Evolutionary conservation across 1,140 invertebrate species (phyloP), one percentile per base, ranked within the genome.

Genomic region (Neotoxoptera formosana): DNA sequence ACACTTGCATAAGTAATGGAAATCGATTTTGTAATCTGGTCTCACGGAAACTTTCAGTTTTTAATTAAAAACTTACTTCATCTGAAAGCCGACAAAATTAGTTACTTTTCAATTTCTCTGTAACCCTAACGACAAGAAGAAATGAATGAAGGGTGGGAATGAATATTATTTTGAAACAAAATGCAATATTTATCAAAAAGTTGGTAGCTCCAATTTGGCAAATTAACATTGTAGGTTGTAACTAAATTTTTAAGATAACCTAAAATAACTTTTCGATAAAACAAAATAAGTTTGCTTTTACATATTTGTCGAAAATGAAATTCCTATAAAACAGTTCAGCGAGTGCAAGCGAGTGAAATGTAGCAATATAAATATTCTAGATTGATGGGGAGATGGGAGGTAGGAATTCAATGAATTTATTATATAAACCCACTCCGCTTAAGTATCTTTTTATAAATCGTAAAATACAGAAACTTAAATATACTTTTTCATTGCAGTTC

Each of bases 401-500:
- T 56, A 93, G 76, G 36, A 93, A 93, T 93, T 86, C 91, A 45
- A 93, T 56, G 91, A 93, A 93, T 93, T 92, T 83, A 30, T 81
- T 41, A 41, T 86, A 93, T 83, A 93, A 51, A 56, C n/a, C 30
- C 41, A 51, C 76, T 45, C 51, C 48, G 34, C 17, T 87, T 34
- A 47, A 93, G 48, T 84, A 84, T 84, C 11, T 41, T 84, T 92
- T 93, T 84, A 51, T 48, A 60, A 56, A 36, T 92, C 25, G 21
- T 91, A 91, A 92, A 14, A 45, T 21, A 23, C 7, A 25, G n/a
- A 25, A 60, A 45, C 53, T 67, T 90, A 90, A 45, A 67, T 45
- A 20, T 25, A 67, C 53, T 45, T 25, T n/a, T 90, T 45, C 83
- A 91, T 94, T 94, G 3, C 96, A 99, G 98, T 99, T 96, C 97